Evolutionary conservation across 2,797 vertebrate genomes (phyloP).

Genomic region (Luscinia megarhynchos): DNA sequence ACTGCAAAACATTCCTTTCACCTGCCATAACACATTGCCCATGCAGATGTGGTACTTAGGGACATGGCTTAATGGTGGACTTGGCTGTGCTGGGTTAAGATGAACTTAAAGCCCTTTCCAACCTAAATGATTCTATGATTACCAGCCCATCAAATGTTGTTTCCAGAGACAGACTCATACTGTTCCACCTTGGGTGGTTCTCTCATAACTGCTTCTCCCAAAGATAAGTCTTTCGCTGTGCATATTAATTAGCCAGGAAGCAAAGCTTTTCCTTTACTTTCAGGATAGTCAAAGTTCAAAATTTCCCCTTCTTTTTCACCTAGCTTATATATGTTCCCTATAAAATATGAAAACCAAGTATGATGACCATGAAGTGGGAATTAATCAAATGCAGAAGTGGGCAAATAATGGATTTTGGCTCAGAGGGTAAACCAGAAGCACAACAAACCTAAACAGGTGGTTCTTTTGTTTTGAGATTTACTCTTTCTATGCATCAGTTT

Average conservation of each 20-base stretch:
- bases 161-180: background rate
- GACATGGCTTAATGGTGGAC: background rate
- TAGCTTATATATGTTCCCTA: background rate
- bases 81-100: background rate
- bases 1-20: background rate
- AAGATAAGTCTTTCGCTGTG: background rate
- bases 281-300: background rate
- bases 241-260: rapidly evolving
- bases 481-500: background rate
- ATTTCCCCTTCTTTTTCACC: background rate
- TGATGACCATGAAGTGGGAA: background rate
- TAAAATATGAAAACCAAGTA: background rate
- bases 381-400: background rate
- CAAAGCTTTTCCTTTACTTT: background rate
- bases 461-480: background rate
- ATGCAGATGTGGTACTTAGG: background rate
- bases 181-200: background rate
- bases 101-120: background rate
- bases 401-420: background rate
- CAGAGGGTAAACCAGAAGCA: background rate
- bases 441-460: background rate
- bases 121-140: background rate
- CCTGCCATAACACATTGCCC: rapidly evolving
- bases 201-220: background rate
- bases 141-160: background rate